A percentile compares a stretch with the other conserved stretches of the same genome.
Conservation (phyloP, 2,113 vertebrate genomes). For the Pachyramphus minor region DNA sequence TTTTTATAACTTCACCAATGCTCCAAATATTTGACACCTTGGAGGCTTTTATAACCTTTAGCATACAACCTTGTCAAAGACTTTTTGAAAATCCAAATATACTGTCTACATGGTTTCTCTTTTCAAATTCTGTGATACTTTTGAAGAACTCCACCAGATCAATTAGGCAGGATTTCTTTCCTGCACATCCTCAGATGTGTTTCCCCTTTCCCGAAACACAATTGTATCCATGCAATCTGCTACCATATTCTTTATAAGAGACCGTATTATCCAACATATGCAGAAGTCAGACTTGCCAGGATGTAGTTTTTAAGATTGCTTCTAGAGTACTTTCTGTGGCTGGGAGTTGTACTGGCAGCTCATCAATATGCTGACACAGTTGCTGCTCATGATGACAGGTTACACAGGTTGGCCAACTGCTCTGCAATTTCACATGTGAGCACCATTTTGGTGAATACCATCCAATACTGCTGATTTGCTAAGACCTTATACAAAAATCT, state of each 20-base stretch:
- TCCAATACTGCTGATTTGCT: background rate
- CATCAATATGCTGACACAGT: background rate
- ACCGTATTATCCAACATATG: background rate
- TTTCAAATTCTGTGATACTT: background rate
- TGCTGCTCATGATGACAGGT: background rate
- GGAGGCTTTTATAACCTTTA: background rate
- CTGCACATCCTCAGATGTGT: background rate
- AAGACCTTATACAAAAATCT: background rate
- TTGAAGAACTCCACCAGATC: background rate
- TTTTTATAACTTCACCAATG: background rate
- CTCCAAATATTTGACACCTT: background rate
- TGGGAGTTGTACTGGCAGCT: background rate
- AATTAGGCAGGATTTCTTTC: background rate
- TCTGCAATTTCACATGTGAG: background rate
- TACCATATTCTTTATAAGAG: background rate
- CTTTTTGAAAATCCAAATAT: background rate
- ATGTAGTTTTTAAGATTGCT: background rate
- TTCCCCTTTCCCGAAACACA: background rate
- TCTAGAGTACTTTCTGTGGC: background rate
- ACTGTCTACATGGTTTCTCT: fast-evolving
- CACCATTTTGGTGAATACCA: background rate
- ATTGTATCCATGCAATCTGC: background rate
- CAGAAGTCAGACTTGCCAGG: background rate
- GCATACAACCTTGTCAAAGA: background rate
- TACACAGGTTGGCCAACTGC: background rate